A percentile compares a stretch with the other conserved stretches of the same genome.
Conservation (phyloP, 2,797 vertebrate species). For the Centroberyx gerrardi region DNA sequence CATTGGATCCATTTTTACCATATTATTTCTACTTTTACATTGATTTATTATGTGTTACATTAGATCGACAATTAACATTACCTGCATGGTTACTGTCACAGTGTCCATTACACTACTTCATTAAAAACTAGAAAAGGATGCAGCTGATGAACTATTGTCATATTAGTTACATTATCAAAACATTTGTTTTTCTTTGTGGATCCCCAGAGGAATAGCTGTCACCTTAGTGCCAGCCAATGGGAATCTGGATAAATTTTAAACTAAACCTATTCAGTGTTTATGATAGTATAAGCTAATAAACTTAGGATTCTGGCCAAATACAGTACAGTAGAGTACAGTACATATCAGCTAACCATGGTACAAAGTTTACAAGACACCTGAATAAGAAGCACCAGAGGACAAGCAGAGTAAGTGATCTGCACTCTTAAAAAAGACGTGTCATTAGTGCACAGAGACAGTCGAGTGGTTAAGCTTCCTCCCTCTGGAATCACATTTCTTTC, state of each 20-base stretch:
- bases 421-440: not conserved
- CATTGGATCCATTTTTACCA: slow-evolving; percentile 17
- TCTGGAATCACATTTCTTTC: too few relatives aligned
- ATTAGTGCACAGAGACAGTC: too few relatives aligned
- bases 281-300: not conserved
- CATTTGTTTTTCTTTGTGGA: slow-evolving; percentile 7
- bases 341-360: slow-evolving; percentile 5
- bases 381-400: slow-evolving; percentile 57
- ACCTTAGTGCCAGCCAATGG: too few relatives aligned
- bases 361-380: slow-evolving; percentile 49
- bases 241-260: not conserved
- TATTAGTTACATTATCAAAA: slow-evolving; percentile 14
- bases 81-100: slow-evolving; percentile 7
- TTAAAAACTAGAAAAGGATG: slow-evolving; percentile 17
- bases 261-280: not conserved
- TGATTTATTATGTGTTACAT: not conserved
- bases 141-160: slow-evolving; percentile 3
- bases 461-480: too few relatives aligned
- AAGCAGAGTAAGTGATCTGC: slow-evolving; percentile 6
- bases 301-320: slow-evolving; percentile 25
- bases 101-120: not conserved
- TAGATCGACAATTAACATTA: slow-evolving; percentile 21
- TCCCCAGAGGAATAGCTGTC: too few relatives aligned
- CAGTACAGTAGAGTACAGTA: slow-evolving; percentile 14
- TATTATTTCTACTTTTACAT: slow-evolving; percentile 24